Conservation (phyloP, 2,888 invertebrate species). For the Xestia rhomboidea region DNA sequence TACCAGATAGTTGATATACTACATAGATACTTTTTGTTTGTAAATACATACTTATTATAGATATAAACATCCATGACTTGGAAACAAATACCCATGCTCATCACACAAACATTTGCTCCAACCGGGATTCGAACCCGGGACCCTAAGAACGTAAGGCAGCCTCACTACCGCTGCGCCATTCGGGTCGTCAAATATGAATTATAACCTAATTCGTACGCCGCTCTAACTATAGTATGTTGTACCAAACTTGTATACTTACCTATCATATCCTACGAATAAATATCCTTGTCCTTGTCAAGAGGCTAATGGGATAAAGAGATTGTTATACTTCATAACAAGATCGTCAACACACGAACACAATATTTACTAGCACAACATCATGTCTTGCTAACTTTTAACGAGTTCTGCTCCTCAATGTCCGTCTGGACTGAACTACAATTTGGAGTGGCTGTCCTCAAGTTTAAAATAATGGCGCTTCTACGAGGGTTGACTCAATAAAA, state of each 20-base stretch:
- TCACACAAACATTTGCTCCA: too few relatives aligned
- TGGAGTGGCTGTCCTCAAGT: conserved; percentile 46
- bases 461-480: conserved; percentile 58
- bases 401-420: conserved; percentile 41
- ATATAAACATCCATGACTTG: too few relatives aligned
- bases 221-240: neutral
- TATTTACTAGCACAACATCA: conserved; percentile 22
- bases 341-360: conserved; percentile 1
- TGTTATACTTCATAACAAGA: neutral
- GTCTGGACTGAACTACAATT: conserved; percentile 41
- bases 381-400: conserved; percentile 49
- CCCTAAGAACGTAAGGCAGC: too few relatives aligned
- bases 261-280: too few relatives aligned
- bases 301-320: neutral
- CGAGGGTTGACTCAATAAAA: conserved; percentile 49
- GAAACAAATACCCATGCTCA: too few relatives aligned
- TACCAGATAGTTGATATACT: too few relatives aligned
- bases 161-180: too few relatives aligned
- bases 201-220: neutral
- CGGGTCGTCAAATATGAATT: too few relatives aligned
- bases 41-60: too few relatives aligned
- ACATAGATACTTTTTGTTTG: too few relatives aligned
- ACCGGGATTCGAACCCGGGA: too few relatives aligned
- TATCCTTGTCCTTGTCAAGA: neutral
- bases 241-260: neutral